A percentile compares a stretch with the other conserved stretches of the same genome.
phyloP scores from a whole-genome alignment of 2,113 vertebrate genomes.

The Lasiurus borealis region DNA sequence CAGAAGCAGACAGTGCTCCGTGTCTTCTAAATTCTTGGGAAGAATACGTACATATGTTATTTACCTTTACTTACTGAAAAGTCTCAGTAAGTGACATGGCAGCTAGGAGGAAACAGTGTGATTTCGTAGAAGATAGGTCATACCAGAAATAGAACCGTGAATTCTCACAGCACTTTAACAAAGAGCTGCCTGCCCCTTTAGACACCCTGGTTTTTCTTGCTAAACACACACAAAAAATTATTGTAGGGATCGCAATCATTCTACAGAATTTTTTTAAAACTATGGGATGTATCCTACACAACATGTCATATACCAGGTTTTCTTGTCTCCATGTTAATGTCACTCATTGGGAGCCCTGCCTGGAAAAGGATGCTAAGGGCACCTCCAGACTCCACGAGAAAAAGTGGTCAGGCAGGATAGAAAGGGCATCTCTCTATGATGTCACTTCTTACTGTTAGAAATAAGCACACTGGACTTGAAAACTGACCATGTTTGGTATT shows the following conservation, averaged over 20 bases:
- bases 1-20: slow-evolving; percentile 62
- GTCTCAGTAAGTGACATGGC: slow-evolving; percentile 75
- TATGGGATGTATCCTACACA: background rate
- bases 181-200: slow-evolving; percentile 56
- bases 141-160: slow-evolving; percentile 57
- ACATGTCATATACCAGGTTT: background rate
- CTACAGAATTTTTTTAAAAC: background rate
- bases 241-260: background rate
- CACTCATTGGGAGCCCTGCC: accelerated
- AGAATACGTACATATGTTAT: slow-evolving; percentile 69
- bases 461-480: background rate
- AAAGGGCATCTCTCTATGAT: background rate
- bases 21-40: slow-evolving; percentile 61
- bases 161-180: background rate
- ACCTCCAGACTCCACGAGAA: background rate
- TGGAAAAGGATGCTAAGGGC: background rate
- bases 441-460: background rate
- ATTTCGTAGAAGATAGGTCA: slow-evolving; percentile 69
- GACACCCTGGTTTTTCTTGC: background rate
- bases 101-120: slow-evolving; percentile 62
- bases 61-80: slow-evolving; percentile 80
- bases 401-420: background rate
- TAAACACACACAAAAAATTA: background rate
- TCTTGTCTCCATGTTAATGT: background rate
- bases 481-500: background rate